phyloP scores from a whole-genome alignment of 2,797 vertebrate genomes.

The Craterocephalus amniculus region DNA sequence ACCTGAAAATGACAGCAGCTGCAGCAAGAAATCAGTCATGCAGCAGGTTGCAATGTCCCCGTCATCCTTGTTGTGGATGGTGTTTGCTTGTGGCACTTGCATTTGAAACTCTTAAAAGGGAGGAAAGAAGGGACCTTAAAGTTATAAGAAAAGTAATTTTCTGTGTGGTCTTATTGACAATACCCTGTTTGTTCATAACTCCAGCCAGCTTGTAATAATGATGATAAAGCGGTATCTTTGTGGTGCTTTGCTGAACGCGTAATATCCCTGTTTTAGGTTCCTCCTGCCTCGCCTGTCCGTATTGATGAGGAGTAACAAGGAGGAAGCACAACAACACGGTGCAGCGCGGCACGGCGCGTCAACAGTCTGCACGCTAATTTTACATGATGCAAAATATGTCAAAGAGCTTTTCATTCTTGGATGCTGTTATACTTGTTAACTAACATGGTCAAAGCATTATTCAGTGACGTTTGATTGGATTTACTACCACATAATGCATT shows the following conservation, averaged over 20 bases:
- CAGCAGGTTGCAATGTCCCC: conserved; percentile 23
- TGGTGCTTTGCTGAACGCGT: conserved; percentile 4
- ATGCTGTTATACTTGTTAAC: background rate
- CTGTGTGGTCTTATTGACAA: background rate
- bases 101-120: background rate
- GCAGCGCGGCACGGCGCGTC: conserved; percentile 4
- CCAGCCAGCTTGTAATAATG: background rate
- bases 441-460: background rate
- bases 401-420: conserved; percentile 8
- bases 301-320: background rate
- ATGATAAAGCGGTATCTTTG: background rate
- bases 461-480: background rate
- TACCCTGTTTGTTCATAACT: background rate
- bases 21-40: conserved; percentile 15
- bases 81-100: background rate
- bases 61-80: background rate
- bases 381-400: conserved; percentile 8
- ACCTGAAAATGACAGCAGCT: conserved; percentile 33
- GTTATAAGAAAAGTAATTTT: conserved; percentile 6
- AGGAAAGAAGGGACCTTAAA: conserved; percentile 1
- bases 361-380: conserved; percentile 11
- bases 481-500: background rate
- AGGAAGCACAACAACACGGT: conserved; percentile 17
- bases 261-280: conserved; percentile 21
- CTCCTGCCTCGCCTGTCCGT: conserved; percentile 32